phyloP scores from a whole-genome alignment of 2,113 vertebrate species.

The Brienomyrus longianalis region DNA sequence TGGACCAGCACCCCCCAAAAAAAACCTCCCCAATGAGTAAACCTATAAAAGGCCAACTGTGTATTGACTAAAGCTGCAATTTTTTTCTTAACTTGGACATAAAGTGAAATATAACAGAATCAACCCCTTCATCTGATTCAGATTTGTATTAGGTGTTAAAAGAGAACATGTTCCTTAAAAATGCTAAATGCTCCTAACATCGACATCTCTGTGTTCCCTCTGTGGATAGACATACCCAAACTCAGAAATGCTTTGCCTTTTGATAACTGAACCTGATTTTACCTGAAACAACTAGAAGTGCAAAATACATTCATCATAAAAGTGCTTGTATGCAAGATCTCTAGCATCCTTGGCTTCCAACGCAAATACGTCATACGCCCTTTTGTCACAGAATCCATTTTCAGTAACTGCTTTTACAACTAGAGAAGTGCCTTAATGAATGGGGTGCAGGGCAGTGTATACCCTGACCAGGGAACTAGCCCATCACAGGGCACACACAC shows the following conservation, averaged over 20 bases:
- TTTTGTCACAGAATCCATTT: not conserved
- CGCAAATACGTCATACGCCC: not conserved
- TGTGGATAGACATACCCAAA: not conserved
- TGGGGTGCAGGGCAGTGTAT: not conserved
- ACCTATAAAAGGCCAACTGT: not conserved
- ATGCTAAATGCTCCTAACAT: not conserved
- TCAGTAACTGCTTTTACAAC: not conserved
- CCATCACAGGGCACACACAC: not conserved
- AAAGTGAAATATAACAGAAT: not conserved
- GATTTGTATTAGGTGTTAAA: not conserved
- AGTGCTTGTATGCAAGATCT: constrained; percentile 4
- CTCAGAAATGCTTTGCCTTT: not conserved
- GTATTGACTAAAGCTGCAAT: not conserved
- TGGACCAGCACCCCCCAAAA: not conserved
- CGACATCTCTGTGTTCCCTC: not conserved
- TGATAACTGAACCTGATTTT: not conserved
- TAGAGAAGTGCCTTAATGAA: not conserved
- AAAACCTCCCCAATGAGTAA: not conserved
- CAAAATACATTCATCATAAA: constrained; percentile 1
- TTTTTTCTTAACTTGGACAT: not conserved
- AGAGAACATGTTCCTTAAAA: not conserved
- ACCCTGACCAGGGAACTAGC: not conserved
- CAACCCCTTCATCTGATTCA: not conserved
- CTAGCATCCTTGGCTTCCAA: not conserved
- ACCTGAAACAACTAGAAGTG: constrained; percentile 9